Evolutionary conservation across 2,888 invertebrate species (phyloP), one percentile per base, ranked within the genome.

Genomic region (Scelioninae gen. 1): DNA sequence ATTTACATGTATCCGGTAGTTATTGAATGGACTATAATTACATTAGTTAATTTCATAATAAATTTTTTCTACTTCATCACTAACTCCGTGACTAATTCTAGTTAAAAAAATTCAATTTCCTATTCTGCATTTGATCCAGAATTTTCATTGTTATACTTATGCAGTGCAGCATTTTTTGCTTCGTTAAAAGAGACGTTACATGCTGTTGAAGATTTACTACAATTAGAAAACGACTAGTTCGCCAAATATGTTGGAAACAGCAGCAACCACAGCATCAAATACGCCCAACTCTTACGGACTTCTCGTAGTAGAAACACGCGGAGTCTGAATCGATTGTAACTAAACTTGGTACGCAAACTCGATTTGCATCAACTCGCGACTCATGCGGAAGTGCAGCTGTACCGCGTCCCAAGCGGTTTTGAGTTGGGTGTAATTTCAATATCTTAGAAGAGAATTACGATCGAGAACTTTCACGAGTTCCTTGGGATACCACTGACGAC

Each of bases 281-380:
- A 78, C 60, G 56, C 55, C 68, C 68, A 66, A 68, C 79, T 66
- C 79, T 74, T 74, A 68, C 60, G 60, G 49, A 79, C 49, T 79
- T 72, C 53, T 38, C 66, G 68, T 53, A 60, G 60, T 68, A 75
- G 80, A 68, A 78, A 83, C 80, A 83, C 80, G 74, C 68, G 68
- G 72, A 69, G 81, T 82, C 80, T 76, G 62, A 84, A 86, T 86
- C 84, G 84, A 86, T 86, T 83, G 86, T 85, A 78, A 84, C 85
- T 82, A 82, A 86, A 86, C 85, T 83, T 76, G 84, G 82, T 71
- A 85, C 78, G 79, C 85, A 83, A 86, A 87, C 84, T 86, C 83
- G 83, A 88, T 88, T 88, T 88, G 86, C 88, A 87, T 88, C 84
- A 65, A 82, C 71, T 71, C 60, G 83, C 84, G 76, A 62, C 69